Conservation (phyloP, 2,113 vertebrate genomes). For the Aegithalos caudatus region DNA sequence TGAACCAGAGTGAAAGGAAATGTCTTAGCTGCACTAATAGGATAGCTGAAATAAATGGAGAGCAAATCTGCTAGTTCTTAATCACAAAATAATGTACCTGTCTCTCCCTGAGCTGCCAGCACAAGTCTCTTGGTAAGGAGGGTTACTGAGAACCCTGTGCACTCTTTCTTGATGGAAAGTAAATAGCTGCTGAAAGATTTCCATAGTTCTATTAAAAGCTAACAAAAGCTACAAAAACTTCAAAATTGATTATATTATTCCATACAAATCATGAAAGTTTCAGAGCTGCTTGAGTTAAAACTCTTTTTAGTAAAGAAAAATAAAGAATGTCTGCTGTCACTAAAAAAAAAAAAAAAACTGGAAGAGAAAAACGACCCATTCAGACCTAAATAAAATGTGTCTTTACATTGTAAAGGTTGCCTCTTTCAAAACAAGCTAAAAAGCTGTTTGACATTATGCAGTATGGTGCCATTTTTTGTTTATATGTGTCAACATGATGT, state of each 20-base stretch:
- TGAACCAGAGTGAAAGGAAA: neutral
- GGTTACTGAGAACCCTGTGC: neutral
- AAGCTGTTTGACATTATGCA: constrained; percentile 48
- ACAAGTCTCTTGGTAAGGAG: neutral
- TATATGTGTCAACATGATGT: constrained; percentile 42
- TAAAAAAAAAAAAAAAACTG: neutral
- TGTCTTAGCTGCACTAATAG: neutral
- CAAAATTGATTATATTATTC: neutral
- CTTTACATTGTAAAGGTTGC: constrained; percentile 55
- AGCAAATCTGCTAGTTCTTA: neutral
- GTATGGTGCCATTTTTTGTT: constrained; percentile 62
- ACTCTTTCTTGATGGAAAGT: neutral
- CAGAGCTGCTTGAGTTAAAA: neutral
- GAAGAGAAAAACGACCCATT: constrained; percentile 11
- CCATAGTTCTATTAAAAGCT: neutral
- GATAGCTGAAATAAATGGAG: neutral
- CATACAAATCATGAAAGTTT: neutral
- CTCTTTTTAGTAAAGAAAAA: neutral
- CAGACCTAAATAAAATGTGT: constrained; percentile 11
- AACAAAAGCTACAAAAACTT: neutral
- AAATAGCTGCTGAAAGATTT: neutral
- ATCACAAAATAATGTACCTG: constrained; percentile 10
- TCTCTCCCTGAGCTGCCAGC: neutral
- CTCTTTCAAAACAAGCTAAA: constrained; percentile 54
- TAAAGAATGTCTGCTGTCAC: neutral